Evolutionary conservation across 2,797 vertebrate species (phyloP), one percentile per base, ranked within the genome.

Genomic region (Molossus alvarezi): DNA sequence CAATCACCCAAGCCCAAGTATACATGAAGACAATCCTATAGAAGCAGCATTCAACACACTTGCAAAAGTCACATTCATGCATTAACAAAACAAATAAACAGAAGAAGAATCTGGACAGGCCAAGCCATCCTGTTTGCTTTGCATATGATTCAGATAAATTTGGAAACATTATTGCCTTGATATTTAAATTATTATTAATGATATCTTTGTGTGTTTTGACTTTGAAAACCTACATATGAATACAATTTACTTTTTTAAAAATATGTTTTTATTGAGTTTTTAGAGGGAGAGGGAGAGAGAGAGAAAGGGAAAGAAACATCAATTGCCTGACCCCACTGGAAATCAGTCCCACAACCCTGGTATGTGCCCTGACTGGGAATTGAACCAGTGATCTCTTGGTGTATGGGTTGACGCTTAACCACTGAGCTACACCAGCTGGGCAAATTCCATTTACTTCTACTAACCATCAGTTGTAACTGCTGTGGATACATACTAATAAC

Each of bases 171-270:
- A 76, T 69, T 69, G 11, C 27, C 9, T 73, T 86, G 12, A 48
- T 75, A 91, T 15, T 41, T 91, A 88, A 95, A 82, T 81, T 67
- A 48, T 33, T 62, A 60, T 41, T 76, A 65, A 71, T 94, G 41
- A 73, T 51, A 64, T 20, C 58, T 90, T 86, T 55, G 9, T 67
- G 9, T 67, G 14, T 23, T 82, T 80, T 58, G 41, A 0, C 29
- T 86, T 48, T 67, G 53, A 53, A 92, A 90, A 87, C 18, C 53
- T 82, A 18, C 9, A 33, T 37, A 15, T 83, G 37, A 94, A 58
- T 57, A 72, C 77, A 91, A 77, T 12, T 88, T 75, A 73, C 9
- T 77, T 29, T 83, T 71, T 45, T 33, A 33, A 45, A 45, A 45
- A 45, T 45, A 45, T 45, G 41, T 45, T 45, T 45, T 45, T 45